Conservation (phyloP, 2,888 invertebrate genomes). For the Mythimna vitellina region DNA sequence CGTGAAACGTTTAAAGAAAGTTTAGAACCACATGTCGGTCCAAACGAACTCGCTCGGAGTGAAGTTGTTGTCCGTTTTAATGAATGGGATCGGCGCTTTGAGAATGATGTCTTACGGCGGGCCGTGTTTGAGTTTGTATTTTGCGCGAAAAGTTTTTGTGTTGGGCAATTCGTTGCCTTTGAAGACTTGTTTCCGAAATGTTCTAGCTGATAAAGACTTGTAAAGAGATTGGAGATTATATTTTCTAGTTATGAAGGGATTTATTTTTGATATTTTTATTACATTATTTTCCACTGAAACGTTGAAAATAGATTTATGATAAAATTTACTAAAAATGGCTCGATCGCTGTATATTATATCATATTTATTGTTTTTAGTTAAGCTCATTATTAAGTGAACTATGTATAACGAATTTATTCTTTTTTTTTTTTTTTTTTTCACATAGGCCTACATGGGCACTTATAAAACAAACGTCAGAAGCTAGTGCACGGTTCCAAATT, state of each 20-base stretch:
- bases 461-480: too few species aligned
- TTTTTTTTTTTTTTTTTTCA: too few species aligned
- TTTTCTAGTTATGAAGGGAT: background rate
- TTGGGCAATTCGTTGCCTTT: constrained; percentile 22
- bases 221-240: constrained; percentile 15
- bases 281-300: too few species aligned
- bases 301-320: too few species aligned
- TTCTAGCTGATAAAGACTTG: constrained; percentile 12
- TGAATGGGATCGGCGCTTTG: constrained; percentile 72
- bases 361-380: too few species aligned
- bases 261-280: background rate
- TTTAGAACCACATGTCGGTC: constrained; percentile 78
- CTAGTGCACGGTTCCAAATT: too few species aligned
- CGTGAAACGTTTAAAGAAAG: constrained; percentile 80
- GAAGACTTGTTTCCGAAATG: constrained; percentile 10
- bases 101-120: constrained; percentile 65
- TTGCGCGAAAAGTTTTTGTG: constrained; percentile 54
- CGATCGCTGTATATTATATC: too few species aligned
- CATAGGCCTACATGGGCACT: too few species aligned
- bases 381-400: too few species aligned
- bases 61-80: constrained; percentile 73
- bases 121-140: constrained; percentile 57
- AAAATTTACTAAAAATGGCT: too few species aligned
- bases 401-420: too few species aligned
- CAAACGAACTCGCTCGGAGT: constrained; percentile 73